A percentile compares a stretch with the other conserved stretches of the same genome.
phyloP scores from a whole-genome alignment of 2,888 invertebrate species.

The Troides oblongomaculatus region DNA sequence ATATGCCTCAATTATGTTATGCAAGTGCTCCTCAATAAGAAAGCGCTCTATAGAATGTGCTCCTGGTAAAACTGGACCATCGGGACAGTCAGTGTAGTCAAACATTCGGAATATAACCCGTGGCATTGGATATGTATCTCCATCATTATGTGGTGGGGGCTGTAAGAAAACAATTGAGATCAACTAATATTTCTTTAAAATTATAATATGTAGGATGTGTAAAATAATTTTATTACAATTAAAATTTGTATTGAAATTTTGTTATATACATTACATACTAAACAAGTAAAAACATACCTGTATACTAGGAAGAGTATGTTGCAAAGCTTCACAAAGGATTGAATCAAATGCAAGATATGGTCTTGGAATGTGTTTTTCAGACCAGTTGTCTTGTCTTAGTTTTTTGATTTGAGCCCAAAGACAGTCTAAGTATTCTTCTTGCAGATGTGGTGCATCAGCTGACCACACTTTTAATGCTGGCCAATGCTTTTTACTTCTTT shows the following conservation, averaged over 20 bases:
- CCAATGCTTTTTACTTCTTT: conserved; percentile 95
- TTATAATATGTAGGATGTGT: not conserved
- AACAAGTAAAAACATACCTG: conserved; percentile 46
- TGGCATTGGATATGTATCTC: conserved; percentile 95
- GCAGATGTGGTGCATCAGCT: conserved; percentile 95
- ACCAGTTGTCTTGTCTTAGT: conserved; percentile 96
- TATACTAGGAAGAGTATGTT: conserved; percentile 95
- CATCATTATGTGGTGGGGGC: conserved; percentile 95
- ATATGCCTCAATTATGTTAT: conserved; percentile 94
- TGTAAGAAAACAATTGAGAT: conserved; percentile 53
- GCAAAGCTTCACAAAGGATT: conserved; percentile 95
- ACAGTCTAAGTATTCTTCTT: conserved; percentile 98
- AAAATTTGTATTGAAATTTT: not conserved
- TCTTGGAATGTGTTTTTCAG: conserved; percentile 96
- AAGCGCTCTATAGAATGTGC: conserved; percentile 98
- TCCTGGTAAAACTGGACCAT: conserved; percentile 94
- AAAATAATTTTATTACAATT: not conserved
- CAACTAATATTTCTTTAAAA: not conserved
- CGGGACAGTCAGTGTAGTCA: conserved; percentile 99
- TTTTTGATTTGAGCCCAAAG: conserved; percentile 93
- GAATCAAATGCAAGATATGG: conserved; percentile 98
- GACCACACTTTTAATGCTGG: conserved; percentile 96
- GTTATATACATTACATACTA: too few relatives aligned
- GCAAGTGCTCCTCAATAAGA: conserved; percentile 97
- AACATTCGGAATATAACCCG: conserved; percentile 97